These are phyloP conservation scores for Diplolepis rosae DNA, from an alignment of 2,888 invertebrate species.

Conservation along the genomic window DNA sequence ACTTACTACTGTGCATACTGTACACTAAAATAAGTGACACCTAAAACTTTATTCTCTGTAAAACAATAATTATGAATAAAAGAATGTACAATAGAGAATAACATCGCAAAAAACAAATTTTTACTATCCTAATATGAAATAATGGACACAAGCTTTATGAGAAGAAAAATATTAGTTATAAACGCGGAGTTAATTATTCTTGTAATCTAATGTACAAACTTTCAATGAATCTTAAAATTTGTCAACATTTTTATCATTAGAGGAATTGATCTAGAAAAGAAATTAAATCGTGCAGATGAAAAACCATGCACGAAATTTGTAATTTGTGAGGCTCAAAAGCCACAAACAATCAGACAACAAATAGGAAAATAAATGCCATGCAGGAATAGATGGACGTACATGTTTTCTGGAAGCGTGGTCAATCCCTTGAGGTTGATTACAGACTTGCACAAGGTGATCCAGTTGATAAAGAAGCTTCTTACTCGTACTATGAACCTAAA, in stretches of 20 bases:
- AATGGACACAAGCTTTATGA: no score
- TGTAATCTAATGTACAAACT: no score
- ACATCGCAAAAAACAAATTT: no score
- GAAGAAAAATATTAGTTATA: no score
- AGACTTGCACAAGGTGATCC: conserved; percentile 96
- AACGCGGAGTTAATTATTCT: not conserved
- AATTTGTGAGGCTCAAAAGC: not conserved
- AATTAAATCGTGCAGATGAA: conserved; percentile 9
- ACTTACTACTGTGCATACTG: conserved; percentile 12
- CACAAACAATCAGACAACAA: conserved; percentile 23
- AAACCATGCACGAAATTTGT: not conserved
- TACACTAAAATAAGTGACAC: conserved; percentile 1
- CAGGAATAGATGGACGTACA: conserved; percentile 75
- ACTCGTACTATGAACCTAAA: conserved; percentile 93
- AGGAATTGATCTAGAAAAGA: conserved; percentile 10
- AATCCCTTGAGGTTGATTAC: conserved; percentile 86
- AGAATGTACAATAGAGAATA: not conserved
- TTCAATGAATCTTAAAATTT: no score
- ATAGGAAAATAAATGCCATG: conserved; percentile 43
- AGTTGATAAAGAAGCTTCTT: conserved; percentile 96
- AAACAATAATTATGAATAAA: not conserved
- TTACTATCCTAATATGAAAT: no score
- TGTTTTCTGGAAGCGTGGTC: conserved; percentile 86
- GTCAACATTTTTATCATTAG: no score
- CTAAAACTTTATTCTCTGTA: not conserved